Evolutionary conservation across 2,113 vertebrate species (phyloP), one percentile per base, ranked within the genome.

Genomic region (Oncorhynchus kisutch): DNA sequence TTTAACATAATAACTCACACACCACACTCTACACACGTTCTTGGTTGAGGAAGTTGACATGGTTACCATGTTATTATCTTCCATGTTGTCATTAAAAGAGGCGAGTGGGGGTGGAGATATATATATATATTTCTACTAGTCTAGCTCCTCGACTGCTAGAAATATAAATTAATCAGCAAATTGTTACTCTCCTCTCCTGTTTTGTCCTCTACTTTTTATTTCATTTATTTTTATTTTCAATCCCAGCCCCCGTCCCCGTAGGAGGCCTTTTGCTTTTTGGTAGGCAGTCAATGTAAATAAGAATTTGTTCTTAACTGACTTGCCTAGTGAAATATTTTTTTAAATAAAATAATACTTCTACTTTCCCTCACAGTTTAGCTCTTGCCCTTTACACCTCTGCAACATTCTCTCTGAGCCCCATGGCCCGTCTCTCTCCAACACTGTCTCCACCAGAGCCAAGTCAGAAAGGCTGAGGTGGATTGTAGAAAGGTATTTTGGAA

Each of bases 401-500:
- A 12, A 71, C 76, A 14, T 25, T 59, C 48, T 25, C 64, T 25
- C 20, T 65, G 14, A 62, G 22, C 45, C 25, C n/a, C 34, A 14
- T 29, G n/a, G 57, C 59, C 59, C 59, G 2, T 75, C 25, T 27
- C 4, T 65, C 22, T 27, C 12, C 51, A 25, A 74, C 65, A 2
- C 59, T 16, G 25, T n/a, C 48, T n/a, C 48, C 51, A 18, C 64
- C 24, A 11, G 20, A 22, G 71, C 57, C 67, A 31, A 22, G 11
- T 27, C 11, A 64, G 68, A 71, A 34, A 31, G 4, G 73, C 76
- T 18, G 1, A n/a, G 67, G 65, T 82, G 84, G 45, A 75, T 78
- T 75, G 48, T 5, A 16, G 49, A 62, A 78, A 83, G 75, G 82
- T 83, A 85, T 90, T 86, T 34, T 18, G 49, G 60, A 85, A 70